Conservation (phyloP, 2,888 invertebrate genomes). For the Trissoscelio sp. region DNA sequence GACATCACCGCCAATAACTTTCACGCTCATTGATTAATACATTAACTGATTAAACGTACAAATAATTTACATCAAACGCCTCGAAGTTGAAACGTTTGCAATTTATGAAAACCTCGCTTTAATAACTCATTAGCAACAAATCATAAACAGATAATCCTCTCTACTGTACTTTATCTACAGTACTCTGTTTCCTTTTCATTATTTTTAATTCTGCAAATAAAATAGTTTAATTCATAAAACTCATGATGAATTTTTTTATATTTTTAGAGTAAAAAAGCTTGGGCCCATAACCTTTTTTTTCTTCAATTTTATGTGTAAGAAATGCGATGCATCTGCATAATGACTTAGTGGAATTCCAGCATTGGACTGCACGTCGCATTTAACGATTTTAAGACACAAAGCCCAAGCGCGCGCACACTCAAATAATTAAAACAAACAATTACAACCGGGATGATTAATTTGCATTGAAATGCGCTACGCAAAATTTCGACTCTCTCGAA, state of each 20-base stretch:
- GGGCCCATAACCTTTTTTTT: too few relatives aligned
- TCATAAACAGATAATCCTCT: constrained; percentile 9
- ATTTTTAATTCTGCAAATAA: not conserved
- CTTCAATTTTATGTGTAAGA: too few relatives aligned
- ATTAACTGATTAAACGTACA: constrained; percentile 44
- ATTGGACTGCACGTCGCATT: too few relatives aligned
- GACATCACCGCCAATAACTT: constrained; percentile 45
- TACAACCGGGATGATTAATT: constrained; percentile 52
- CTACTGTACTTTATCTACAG: not conserved
- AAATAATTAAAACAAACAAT: constrained; percentile 62
- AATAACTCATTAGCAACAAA: constrained; percentile 27
- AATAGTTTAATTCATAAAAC: too few relatives aligned
- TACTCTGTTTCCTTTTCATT: not conserved
- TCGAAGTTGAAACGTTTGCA: not conserved
- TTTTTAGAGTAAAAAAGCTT: too few relatives aligned
- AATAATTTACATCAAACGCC: constrained; percentile 35
- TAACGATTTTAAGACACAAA: constrained; percentile 49
- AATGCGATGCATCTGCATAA: constrained; percentile 15
- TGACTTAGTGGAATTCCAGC: too few relatives aligned
- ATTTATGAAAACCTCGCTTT: constrained; percentile 26
- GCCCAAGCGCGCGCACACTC: not conserved
- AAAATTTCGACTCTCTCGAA: constrained; percentile 27
- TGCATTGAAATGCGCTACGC: constrained; percentile 34
- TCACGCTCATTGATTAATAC: constrained; percentile 42
- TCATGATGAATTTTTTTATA: too few relatives aligned